These are phyloP conservation scores for Mesaphorura yosii DNA, from an alignment of 1,140 invertebrate species.

Conservation along the genomic window DNA sequence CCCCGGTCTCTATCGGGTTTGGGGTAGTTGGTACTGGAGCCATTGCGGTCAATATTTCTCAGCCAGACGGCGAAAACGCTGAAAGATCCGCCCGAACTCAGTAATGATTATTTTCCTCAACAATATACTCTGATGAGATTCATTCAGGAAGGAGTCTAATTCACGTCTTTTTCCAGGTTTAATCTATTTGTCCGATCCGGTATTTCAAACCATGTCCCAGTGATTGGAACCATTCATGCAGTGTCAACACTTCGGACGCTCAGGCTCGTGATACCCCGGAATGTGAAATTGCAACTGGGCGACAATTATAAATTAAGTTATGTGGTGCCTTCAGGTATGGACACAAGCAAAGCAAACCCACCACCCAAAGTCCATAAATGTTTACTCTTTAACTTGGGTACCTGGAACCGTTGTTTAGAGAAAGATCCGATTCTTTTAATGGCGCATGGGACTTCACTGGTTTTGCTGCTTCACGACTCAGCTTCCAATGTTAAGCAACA, in stretches of 20 bases:
- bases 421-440: constrained; percentile 6
- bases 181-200: constrained; percentile 17
- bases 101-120: too few species aligned
- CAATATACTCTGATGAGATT: too few species aligned
- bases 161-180: constrained; percentile 5
- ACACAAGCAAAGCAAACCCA: too few species aligned
- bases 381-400: not conserved
- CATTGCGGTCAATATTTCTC: constrained; percentile 1
- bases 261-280: not conserved
- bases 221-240: constrained; percentile 9
- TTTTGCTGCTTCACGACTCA: constrained; percentile 11
- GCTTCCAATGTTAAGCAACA: constrained; percentile 4
- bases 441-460: constrained; percentile 18
- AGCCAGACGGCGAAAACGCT: not conserved
- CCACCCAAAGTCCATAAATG: too few species aligned
- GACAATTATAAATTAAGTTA: too few species aligned
- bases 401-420: not conserved
- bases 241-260: constrained; percentile 8
- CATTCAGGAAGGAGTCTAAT: too few species aligned
- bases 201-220: constrained; percentile 22
- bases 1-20: constrained; percentile 16
- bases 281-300: too few species aligned
- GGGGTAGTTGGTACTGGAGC: not conserved
- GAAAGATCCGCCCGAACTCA: not conserved
- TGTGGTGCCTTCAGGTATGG: too few species aligned